Percentiles rank a stretch among this genome's conserved stretches.
Evolutionary conservation across 2,797 vertebrate genomes (phyloP).

Genomic region (Platyrinchus mystaceus): DNA sequence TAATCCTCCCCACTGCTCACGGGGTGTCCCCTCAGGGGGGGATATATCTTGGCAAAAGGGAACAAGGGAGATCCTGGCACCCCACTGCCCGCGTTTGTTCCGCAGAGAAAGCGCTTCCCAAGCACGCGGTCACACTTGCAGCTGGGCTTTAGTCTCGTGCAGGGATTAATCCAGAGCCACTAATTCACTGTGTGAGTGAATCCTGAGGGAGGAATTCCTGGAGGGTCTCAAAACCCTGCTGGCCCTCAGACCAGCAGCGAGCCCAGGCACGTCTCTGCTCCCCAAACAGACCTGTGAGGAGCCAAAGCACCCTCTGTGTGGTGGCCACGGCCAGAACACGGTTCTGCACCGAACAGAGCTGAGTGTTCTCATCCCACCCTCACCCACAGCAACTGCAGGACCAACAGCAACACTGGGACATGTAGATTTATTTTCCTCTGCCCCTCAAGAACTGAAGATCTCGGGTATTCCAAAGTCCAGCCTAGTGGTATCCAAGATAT

Average conservation of each 20-base stretch:
- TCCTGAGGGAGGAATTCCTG: not conserved
- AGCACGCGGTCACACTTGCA: not conserved
- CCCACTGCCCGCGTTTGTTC: not conserved
- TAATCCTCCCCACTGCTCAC: not conserved
- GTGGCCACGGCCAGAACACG: accelerated
- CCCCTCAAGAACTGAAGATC: not conserved
- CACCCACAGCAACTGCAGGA: not conserved
- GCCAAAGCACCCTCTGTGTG: accelerated
- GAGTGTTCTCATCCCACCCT: accelerated
- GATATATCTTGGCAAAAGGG: not conserved
- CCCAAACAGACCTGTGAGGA: accelerated
- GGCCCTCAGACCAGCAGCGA: accelerated
- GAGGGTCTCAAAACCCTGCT: not conserved
- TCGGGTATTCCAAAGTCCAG: not conserved
- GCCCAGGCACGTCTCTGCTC: not conserved
- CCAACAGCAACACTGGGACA: not conserved
- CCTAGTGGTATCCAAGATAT: accelerated
- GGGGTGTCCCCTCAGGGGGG: not conserved
- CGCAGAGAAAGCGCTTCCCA: not conserved
- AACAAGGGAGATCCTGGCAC: not conserved
- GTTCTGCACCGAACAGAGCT: too few relatives aligned
- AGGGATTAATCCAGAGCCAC: not conserved
- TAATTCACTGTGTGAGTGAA: accelerated
- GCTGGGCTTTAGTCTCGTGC: not conserved
- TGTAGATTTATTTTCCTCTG: too few relatives aligned